Conservation (phyloP, 1,140 invertebrate species). For the Drosophila arizonae region DNA sequence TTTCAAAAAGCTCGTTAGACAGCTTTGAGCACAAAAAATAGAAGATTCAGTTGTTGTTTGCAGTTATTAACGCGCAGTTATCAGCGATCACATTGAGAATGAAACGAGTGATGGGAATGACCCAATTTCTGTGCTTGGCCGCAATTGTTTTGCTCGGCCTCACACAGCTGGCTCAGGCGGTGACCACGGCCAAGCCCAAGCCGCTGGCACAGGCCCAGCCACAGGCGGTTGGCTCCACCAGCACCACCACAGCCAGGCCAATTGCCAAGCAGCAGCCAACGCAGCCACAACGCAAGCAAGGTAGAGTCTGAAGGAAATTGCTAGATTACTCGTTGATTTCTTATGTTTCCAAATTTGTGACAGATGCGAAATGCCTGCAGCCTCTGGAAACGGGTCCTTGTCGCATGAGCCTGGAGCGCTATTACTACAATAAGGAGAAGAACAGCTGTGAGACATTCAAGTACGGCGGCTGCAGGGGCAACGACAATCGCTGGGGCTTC, state of each 20-base stretch:
- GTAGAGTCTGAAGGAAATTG: neutral
- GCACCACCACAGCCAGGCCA: constrained; percentile 24
- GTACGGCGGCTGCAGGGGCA: constrained; percentile 91
- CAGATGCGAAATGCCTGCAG: constrained; percentile 71
- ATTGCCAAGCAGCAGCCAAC: constrained; percentile 7
- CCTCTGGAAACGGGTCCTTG: constrained; percentile 71
- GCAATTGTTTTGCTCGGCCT: constrained; percentile 47
- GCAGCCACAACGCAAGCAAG: constrained; percentile 21
- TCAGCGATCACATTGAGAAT: constrained; percentile 42
- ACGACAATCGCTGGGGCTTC: constrained; percentile 89
- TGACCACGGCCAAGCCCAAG: constrained; percentile 49
- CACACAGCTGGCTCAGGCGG: constrained; percentile 41
- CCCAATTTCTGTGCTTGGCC: constrained; percentile 52
- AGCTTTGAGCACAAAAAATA: constrained; percentile 18
- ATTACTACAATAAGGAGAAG: constrained; percentile 70
- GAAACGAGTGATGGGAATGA: constrained; percentile 37
- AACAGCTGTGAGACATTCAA: constrained; percentile 85
- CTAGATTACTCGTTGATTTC: neutral
- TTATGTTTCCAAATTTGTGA: neutral
- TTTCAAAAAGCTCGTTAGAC: constrained; percentile 11
- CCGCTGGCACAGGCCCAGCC: constrained; percentile 21
- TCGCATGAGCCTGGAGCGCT: constrained; percentile 74
- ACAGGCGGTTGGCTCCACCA: constrained; percentile 3
- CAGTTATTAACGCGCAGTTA: constrained; percentile 49
- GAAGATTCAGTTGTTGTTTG: constrained; percentile 61